Evolutionary conservation across 2,797 vertebrate species (phyloP).

Genomic region (Euphonia xanthogaster): DNA sequence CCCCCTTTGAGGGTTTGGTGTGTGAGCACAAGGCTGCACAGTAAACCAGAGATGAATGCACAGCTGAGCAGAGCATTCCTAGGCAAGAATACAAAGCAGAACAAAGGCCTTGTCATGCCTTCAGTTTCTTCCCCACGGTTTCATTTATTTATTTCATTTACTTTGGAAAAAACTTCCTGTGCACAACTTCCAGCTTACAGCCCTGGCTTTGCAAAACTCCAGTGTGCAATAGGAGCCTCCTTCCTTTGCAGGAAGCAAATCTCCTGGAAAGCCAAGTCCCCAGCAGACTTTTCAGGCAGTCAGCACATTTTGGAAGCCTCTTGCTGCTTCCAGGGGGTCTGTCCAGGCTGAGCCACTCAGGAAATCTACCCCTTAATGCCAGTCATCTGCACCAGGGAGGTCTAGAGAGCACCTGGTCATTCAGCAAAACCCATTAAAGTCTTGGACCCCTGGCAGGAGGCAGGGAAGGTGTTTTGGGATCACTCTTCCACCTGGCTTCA

Average conservation of each 20-base stretch:
- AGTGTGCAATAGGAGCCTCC: background rate
- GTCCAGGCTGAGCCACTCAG: background rate
- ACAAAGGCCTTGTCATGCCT: background rate
- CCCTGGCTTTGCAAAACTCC: background rate
- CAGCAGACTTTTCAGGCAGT: background rate
- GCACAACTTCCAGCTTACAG: background rate
- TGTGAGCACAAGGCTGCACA: background rate
- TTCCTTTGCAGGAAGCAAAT: background rate
- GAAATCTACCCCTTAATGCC: background rate
- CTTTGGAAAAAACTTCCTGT: background rate
- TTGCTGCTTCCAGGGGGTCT: background rate
- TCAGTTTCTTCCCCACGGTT: background rate
- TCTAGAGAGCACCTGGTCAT: too few relatives aligned
- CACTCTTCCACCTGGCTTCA: background rate
- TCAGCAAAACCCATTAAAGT: background rate
- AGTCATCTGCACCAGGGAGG: background rate
- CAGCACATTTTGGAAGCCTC: background rate
- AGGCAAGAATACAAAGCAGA: conserved; percentile 20
- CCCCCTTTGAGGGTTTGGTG: background rate
- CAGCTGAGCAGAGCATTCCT: background rate
- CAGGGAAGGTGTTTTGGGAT: background rate
- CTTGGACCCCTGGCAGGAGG: background rate
- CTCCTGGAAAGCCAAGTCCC: background rate
- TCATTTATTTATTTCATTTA: background rate
- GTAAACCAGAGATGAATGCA: conserved; percentile 33